Percentiles rank a stretch among this genome's conserved stretches.
Conservation (phyloP, 2,797 vertebrate species). For the Pygocentrus nattereri region DNA sequence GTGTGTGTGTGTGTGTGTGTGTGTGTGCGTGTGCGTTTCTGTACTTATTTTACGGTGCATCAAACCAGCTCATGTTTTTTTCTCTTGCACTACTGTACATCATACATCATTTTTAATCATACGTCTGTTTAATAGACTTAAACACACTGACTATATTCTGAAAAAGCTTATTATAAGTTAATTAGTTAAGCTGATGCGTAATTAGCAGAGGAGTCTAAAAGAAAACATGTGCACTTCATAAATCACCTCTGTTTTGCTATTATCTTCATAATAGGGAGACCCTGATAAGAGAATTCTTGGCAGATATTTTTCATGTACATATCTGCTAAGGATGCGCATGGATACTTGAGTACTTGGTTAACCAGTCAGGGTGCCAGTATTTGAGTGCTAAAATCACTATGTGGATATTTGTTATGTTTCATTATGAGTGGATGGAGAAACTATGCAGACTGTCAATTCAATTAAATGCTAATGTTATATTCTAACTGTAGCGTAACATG, state of each 20-base stretch:
- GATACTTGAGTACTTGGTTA: no score
- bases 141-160: not conserved
- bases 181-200: not conserved
- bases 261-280: not conserved
- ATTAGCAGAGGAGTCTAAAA: not conserved
- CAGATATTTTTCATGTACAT: no score
- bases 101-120: slow-evolving; percentile 14
- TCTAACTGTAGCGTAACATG: no score
- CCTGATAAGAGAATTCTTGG: no score
- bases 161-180: slow-evolving; percentile 10
- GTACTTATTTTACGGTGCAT: slow-evolving; percentile 14
- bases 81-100: not conserved
- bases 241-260: slow-evolving; percentile 4
- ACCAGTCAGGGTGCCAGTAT: no score
- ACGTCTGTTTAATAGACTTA: slow-evolving; percentile 32
- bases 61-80: slow-evolving; percentile 7
- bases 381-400: no score
- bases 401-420: no score
- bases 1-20: slow-evolving; percentile 21
- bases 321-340: no score
- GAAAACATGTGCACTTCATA: not conserved
- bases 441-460: no score
- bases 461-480: no score
- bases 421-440: no score
- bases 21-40: slow-evolving; percentile 24